Base-by-base conservation (phyloP, 1,140 invertebrate genomes). In the Pachypeltis micranthus region DNA sequence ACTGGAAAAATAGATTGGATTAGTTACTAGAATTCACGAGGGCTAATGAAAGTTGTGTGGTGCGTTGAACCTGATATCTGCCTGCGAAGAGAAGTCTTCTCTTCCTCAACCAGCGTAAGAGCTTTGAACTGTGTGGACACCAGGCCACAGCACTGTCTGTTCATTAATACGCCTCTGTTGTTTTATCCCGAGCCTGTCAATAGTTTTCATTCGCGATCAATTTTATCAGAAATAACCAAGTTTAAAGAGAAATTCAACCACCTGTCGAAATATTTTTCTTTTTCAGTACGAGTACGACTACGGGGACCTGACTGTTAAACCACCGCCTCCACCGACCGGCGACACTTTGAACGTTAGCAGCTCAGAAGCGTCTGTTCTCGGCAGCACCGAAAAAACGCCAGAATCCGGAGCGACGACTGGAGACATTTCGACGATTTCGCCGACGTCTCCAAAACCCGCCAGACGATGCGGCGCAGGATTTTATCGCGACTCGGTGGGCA, bases 251-350 rank as follows among this genome's bases (percentile, higher is more conserved):
- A n/a, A n/a, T n/a, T n/a, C n/a, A n/a, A n/a, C n/a, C n/a, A n/a
- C 2, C 2, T 47, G 2, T 47, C 24, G n/a, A 16, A 2, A 16
- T 61, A 44, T 39, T 39, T 34, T 44, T 21, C 25, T n/a, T 58
- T 65, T 47, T 21, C 56, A 63, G 56, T 78, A 79, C 59, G 71
- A 73, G 24, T 78, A 79, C 66, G 77, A 79, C 66, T 77, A 78
- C 56, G 67, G 74, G 2, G 77, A 79, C 34, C 74, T 78, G 54
- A 77, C 76, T 3, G 62, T 77, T 34, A 76, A 75, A 61, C 76
- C 77, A 27, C 59, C 63, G 0, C 7, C 59, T 3, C 27, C 29
- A 16, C 57, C 57, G 10, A 19, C 34, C 44, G 19, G 58, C 65
- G 21, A 64, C 24, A 57, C 62, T 14, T 28, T 64, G 34, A 62